Evolutionary conservation across 2,888 invertebrate species (phyloP).

Genomic region (Mimachlamys varia): DNA sequence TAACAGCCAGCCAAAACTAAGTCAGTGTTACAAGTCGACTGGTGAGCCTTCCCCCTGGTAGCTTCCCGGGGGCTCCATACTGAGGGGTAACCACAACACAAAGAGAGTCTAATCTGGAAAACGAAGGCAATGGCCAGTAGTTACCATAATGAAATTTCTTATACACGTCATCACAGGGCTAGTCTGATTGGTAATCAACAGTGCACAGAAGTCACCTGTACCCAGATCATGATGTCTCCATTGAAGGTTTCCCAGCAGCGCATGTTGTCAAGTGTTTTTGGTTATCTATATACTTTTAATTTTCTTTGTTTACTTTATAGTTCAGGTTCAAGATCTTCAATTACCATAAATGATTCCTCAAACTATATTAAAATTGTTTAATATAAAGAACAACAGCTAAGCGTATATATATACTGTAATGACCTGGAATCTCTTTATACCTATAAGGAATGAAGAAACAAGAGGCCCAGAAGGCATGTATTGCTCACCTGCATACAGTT

Average conservation of each 20-base stretch:
- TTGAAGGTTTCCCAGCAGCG: background rate
- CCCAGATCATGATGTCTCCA: background rate
- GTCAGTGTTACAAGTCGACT: background rate
- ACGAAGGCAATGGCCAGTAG: background rate
- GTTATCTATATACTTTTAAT: too few species aligned
- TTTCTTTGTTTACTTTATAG: too few species aligned
- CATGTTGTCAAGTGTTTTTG: background rate
- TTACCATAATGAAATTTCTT: background rate
- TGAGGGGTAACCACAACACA: background rate
- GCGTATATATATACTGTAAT: too few species aligned
- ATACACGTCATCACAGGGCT: background rate
- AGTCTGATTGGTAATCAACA: background rate
- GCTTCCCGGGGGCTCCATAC: background rate
- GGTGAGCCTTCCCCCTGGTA: background rate
- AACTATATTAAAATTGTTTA: too few species aligned
- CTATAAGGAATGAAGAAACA: too few species aligned
- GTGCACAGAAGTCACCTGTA: background rate
- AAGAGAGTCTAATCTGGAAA: background rate
- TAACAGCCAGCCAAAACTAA: conserved; percentile 9
- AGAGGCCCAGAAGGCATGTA: too few species aligned
- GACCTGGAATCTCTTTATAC: too few species aligned
- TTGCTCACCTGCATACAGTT: too few species aligned
- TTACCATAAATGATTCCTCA: too few species aligned
- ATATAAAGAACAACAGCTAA: too few species aligned
- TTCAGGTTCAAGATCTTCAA: too few species aligned